Evolutionary conservation across 1,140 invertebrate species (phyloP).

Genomic region (Trichogramma pretiosum): DNA sequence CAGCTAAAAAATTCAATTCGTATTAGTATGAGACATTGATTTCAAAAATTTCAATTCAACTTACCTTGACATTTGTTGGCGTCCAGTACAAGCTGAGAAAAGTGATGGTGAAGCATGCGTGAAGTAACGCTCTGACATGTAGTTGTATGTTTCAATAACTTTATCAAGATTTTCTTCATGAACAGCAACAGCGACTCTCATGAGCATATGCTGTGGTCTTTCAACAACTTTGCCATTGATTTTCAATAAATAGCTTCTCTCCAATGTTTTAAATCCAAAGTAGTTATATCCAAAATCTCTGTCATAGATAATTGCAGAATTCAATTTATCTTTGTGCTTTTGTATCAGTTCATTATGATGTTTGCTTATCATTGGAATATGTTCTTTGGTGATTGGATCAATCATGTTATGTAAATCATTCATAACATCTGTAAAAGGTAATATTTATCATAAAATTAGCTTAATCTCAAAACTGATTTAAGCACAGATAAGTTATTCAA

Average conservation of each 20-base stretch:
- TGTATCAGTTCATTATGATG: slow-evolving; percentile 76
- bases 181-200: slow-evolving; percentile 95
- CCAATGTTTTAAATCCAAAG: slow-evolving; percentile 98
- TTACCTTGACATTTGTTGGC: slow-evolving; percentile 82
- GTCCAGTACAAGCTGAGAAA: slow-evolving; percentile 87
- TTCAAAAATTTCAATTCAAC: neutral
- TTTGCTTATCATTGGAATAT: slow-evolving; percentile 78
- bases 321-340: slow-evolving; percentile 77
- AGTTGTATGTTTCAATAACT: slow-evolving; percentile 94
- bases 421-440: slow-evolving; percentile 90
- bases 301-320: slow-evolving; percentile 96
- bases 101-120: slow-evolving; percentile 97
- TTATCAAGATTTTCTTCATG: slow-evolving; percentile 89
- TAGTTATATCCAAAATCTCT: slow-evolving; percentile 97
- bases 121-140: slow-evolving; percentile 92
- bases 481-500: slow-evolving; percentile 6
- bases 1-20: slow-evolving; percentile 55
- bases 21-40: neutral
- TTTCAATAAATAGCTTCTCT: slow-evolving; percentile 90
- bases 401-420: slow-evolving; percentile 72
- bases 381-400: slow-evolving; percentile 62
- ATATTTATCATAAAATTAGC: no score
- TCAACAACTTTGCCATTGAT: slow-evolving; percentile 92
- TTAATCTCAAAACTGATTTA: slow-evolving; percentile 8
- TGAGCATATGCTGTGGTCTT: slow-evolving; percentile 96